Evolutionary conservation across 2,113 vertebrate genomes (phyloP).

Genomic region (Forbesichthys papilliferus): DNA sequence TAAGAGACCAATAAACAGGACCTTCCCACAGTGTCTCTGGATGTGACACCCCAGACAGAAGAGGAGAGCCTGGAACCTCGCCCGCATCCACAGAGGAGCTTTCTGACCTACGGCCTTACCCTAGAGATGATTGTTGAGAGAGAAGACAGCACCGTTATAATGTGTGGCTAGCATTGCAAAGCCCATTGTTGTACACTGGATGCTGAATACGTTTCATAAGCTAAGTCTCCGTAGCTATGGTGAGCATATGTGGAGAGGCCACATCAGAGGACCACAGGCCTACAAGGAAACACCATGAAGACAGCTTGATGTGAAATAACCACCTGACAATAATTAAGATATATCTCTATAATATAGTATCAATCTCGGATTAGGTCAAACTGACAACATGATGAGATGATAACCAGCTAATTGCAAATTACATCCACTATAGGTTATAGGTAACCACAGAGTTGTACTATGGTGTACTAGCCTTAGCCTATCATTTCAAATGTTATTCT

Average conservation of each 20-base stretch:
- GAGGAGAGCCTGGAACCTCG: constrained; percentile 93
- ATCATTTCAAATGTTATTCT: too few species aligned
- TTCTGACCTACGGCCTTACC: constrained; percentile 87
- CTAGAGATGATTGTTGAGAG: constrained; percentile 68
- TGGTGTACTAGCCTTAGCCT: too few species aligned
- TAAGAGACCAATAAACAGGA: constrained; percentile 95
- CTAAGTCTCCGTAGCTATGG: background rate
- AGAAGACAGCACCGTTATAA: constrained; percentile 32
- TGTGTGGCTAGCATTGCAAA: background rate
- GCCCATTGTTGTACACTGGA: constrained; percentile 14
- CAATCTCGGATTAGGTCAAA: background rate
- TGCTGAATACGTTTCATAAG: background rate
- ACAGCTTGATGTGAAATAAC: too few species aligned
- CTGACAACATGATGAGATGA: constrained; percentile 1
- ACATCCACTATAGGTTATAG: background rate
- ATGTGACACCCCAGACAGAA: constrained; percentile 95
- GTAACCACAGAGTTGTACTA: too few species aligned
- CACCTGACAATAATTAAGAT: too few species aligned
- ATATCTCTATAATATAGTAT: background rate
- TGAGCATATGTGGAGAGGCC: background rate
- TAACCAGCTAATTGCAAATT: background rate
- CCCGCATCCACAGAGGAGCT: constrained; percentile 92
- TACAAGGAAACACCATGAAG: background rate
- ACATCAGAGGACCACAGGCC: background rate
- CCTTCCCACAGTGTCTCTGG: constrained; percentile 97